Conservation (phyloP, 1,140 invertebrate species). For the Dufourea novaeangliae region DNA sequence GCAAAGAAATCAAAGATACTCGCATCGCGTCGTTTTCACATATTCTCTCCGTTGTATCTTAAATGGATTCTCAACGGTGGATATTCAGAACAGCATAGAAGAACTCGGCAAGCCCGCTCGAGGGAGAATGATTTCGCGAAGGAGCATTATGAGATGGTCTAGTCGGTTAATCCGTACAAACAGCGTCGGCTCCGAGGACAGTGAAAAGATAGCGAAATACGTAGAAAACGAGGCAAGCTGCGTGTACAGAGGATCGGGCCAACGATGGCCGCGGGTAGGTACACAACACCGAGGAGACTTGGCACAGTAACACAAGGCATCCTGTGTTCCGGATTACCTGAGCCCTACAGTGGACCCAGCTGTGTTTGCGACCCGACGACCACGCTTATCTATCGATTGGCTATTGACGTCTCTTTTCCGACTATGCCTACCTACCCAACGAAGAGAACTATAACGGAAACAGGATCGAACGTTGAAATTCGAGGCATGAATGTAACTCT, state of each 20-base stretch:
- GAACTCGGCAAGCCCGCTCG: background rate
- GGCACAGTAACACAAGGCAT: slow-evolving; percentile 64
- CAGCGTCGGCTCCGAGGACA: slow-evolving; percentile 61
- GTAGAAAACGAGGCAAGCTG: slow-evolving; percentile 76
- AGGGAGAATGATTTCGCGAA: slow-evolving; percentile 39
- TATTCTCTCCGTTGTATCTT: no score
- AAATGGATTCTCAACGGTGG: no score
- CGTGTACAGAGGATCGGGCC: slow-evolving; percentile 70
- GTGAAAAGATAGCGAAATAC: slow-evolving; percentile 71
- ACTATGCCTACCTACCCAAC: background rate
- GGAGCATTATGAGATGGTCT: slow-evolving; percentile 60
- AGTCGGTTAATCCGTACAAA: slow-evolving; percentile 74
- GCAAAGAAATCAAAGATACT: no score
- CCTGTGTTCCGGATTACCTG: slow-evolving; percentile 73
- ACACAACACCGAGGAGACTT: slow-evolving; percentile 61
- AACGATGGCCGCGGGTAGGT: slow-evolving; percentile 56
- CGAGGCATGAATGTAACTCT: slow-evolving; percentile 67
- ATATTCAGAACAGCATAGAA: background rate
- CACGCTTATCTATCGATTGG: slow-evolving; percentile 78
- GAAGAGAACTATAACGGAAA: slow-evolving; percentile 43
- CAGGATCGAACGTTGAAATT: slow-evolving; percentile 39
- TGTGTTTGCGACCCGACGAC: slow-evolving; percentile 77
- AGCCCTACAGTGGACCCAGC: slow-evolving; percentile 67
- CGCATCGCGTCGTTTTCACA: no score
- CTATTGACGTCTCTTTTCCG: slow-evolving; percentile 60